Conservation (phyloP, 2,888 invertebrate species). For the Scaptomyza tumidula region DNA sequence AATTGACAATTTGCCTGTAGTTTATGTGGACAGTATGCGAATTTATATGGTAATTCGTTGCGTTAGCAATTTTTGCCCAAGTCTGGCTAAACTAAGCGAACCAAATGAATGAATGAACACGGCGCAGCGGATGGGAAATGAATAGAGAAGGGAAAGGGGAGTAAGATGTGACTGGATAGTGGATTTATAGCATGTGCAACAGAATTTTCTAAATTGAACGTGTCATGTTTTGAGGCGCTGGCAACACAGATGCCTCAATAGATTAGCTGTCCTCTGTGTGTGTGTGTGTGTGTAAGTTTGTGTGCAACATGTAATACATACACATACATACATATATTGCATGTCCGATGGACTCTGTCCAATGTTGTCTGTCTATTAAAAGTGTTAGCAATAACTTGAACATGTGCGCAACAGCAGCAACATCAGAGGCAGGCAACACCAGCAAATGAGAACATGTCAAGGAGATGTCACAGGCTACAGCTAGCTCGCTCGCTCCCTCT, state of each 20-base stretch:
- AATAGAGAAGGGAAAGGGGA: not conserved
- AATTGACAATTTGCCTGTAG: slow-evolving; percentile 77
- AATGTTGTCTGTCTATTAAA: slow-evolving; percentile 68
- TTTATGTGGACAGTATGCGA: slow-evolving; percentile 73
- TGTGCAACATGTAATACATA: slow-evolving; percentile 49
- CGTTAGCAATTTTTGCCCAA: slow-evolving; percentile 51
- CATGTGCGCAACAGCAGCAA: slow-evolving; percentile 26
- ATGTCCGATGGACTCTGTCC: slow-evolving; percentile 36
- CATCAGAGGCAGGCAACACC: slow-evolving; percentile 24
- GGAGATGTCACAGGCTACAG: slow-evolving; percentile 54
- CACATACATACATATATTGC: slow-evolving; percentile 18
- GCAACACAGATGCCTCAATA: slow-evolving; percentile 74
- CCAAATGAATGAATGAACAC: slow-evolving; percentile 31
- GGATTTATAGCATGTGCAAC: slow-evolving; percentile 17
- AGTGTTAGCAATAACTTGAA: slow-evolving; percentile 69
- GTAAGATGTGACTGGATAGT: not conserved
- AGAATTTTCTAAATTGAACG: slow-evolving; percentile 61
- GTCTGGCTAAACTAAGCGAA: slow-evolving; percentile 41
- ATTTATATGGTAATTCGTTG: slow-evolving; percentile 73
- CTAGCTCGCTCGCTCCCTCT: not conserved
- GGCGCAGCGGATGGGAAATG: not conserved
- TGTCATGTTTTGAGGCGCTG: slow-evolving; percentile 67
- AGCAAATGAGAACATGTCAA: slow-evolving; percentile 59
- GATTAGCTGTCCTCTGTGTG: slow-evolving; percentile 65
- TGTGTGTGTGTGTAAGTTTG: slow-evolving; percentile 8